These are phyloP conservation scores for Echinometra lucunter DNA, from an alignment of 53 echinoderm and acorn worm genomes.

Conservation along the genomic window DNA sequence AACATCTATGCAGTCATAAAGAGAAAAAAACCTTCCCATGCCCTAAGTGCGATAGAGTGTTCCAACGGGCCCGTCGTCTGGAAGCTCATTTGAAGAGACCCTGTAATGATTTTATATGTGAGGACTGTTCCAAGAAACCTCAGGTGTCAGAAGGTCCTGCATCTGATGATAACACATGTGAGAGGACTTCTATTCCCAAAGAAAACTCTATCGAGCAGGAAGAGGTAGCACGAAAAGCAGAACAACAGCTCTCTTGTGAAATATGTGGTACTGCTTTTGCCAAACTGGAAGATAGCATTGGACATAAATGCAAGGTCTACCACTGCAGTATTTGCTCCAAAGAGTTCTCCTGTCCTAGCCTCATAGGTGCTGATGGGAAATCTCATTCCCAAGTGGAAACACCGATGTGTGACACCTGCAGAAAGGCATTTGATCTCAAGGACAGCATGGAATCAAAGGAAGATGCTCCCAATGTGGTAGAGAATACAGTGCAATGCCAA, in stretches of 20 bases:
- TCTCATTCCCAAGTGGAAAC: no score
- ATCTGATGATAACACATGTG: neutral
- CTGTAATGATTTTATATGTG: neutral
- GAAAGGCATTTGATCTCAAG: neutral
- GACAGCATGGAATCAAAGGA: neutral
- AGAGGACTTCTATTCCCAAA: neutral
- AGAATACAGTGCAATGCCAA: neutral
- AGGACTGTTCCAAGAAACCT: neutral
- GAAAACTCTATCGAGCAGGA: neutral
- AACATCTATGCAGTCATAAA: neutral
- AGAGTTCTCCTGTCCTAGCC: neutral
- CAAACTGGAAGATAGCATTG: neutral
- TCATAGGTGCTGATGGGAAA: neutral
- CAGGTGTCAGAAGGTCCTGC: neutral
- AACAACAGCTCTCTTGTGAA: neutral
- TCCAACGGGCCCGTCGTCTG: neutral
- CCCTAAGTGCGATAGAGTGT: neutral
- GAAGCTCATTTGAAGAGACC: neutral
- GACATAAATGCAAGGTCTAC: neutral
- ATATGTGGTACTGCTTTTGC: neutral
- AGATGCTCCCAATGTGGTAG: neutral
- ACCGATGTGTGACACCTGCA: slow-evolving; percentile 2
- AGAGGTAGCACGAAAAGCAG: neutral
- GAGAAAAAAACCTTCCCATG: neutral
- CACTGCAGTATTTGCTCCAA: neutral